Base-by-base conservation (phyloP, 2,797 vertebrate genomes). In the Leptodactylus fallax region DNA sequence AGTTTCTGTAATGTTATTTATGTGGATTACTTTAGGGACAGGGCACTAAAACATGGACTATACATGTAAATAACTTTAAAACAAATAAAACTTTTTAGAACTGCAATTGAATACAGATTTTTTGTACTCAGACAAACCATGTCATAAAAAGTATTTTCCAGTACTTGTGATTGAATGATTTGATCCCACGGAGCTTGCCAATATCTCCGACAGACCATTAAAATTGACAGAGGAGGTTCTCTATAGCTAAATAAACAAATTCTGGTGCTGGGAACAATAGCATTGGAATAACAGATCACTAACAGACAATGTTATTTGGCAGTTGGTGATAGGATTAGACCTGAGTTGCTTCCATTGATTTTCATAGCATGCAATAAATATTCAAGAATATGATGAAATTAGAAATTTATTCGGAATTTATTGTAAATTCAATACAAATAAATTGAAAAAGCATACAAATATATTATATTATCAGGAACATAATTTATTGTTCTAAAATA, bases 141-240 rank as follows among this genome's bases (percentile, higher is more conserved):
- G 21, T 49, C 9, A 49, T 21, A 74, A 74, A 51, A 21, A 74
- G 49, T 3, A 7, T 0, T 76, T n/a, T 76, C 4, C 21, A 51
- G 7, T 13, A 23, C 13, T 53, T 51, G 19, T 51, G 47, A 76
- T 36, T n/a, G 10, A 11, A 36, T 36, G 6, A 51, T 76, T 76
- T n/a, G 21, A 45, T 51, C 21, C 21, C 47, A 76, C 21, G n/a
- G 19, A 16, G 47, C 21, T 7, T 76, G 47, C 72, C 72, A 76
- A n/a, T 51, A 11, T 51, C 47, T 51, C 19, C 71, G 8, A 74
- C 21, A 76, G 72, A 76, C 47, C 72, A 76, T 76, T 76, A 76
- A 49, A 19, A 76, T 49, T 76, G 8, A 23, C 72, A 51, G 47
- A n/a, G 10, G 10, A 76, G 72, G 47, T 51, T 51, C 11, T 53